phyloP scores from a whole-genome alignment of 2,888 invertebrate genomes.

The Andrena bicolor region DNA sequence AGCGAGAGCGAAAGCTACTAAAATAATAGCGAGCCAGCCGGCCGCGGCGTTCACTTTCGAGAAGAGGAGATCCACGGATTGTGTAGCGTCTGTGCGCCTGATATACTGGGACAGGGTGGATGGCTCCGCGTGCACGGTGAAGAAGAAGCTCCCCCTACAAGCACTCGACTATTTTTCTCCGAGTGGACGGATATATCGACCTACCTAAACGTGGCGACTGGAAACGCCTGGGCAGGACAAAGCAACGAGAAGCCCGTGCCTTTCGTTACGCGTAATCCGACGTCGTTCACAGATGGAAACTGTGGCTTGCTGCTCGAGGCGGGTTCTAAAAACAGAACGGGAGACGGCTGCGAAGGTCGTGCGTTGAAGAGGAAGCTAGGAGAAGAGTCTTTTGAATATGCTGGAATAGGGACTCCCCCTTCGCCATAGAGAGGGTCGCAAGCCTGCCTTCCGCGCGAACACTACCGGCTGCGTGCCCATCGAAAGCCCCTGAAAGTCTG shows the following conservation, averaged over 20 bases:
- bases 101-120: constrained; percentile 74
- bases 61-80: constrained; percentile 18
- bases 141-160: too few relatives aligned
- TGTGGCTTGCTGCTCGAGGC: constrained; percentile 85
- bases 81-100: constrained; percentile 19
- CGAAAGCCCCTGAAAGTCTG: not conserved
- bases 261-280: constrained; percentile 83
- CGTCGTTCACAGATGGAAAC: constrained; percentile 80
- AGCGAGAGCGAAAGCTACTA: not conserved
- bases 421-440: constrained; percentile 14
- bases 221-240: constrained; percentile 91
- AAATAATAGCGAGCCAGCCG: not conserved
- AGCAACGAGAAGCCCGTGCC: constrained; percentile 87
- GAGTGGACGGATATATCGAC: constrained; percentile 75
- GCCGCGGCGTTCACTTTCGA: not conserved
- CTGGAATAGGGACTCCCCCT: constrained; percentile 75
- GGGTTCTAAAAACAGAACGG: constrained; percentile 84
- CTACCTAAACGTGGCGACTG: constrained; percentile 91
- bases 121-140: not conserved
- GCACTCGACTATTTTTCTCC: constrained; percentile 38
- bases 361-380: constrained; percentile 42
- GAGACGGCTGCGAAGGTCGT: constrained; percentile 53
- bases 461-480: not conserved
- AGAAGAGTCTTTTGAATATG: constrained; percentile 62
- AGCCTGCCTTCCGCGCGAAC: not conserved